Evolutionary conservation across 2,797 vertebrate genomes (phyloP).

Genomic region (Acanthornis magna): DNA sequence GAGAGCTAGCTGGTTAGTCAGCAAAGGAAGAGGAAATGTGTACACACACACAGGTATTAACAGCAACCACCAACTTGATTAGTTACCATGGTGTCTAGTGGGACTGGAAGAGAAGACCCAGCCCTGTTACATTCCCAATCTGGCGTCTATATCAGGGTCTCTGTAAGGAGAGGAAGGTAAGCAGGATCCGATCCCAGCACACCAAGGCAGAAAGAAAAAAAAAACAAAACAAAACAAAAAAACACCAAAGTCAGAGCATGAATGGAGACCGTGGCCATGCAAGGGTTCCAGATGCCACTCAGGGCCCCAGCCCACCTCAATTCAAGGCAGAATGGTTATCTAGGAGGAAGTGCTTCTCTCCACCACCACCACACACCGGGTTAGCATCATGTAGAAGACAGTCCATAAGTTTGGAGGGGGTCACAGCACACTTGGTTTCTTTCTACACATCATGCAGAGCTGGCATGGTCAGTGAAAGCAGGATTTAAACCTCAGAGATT

Average conservation of each 20-base stretch:
- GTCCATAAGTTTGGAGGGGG: background rate
- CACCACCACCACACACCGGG: background rate
- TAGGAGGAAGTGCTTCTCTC: conserved; percentile 23
- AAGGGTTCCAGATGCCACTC: conserved; percentile 18
- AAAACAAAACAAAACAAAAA: background rate
- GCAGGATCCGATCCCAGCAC: conserved; percentile 72
- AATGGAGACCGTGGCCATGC: conserved; percentile 66
- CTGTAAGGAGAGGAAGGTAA: conserved; percentile 74
- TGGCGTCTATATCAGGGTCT: conserved; percentile 76
- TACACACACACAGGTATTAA: conserved; percentile 59
- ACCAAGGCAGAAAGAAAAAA: conserved; percentile 62
- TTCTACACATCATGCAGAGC: conserved; percentile 42
- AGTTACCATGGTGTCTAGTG: conserved; percentile 80
- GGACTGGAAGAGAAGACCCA: conserved; percentile 73
- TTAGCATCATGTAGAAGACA: conserved; percentile 55
- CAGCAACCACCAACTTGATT: conserved; percentile 67
- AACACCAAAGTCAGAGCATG: conserved; percentile 59
- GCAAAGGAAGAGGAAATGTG: conserved; percentile 54
- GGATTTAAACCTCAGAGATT: conserved; percentile 10
- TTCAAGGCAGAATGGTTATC: conserved; percentile 46
- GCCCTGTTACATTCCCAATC: conserved; percentile 72
- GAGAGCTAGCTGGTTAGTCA: conserved; percentile 59
- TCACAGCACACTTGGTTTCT: conserved; percentile 1
- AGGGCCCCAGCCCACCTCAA: conserved; percentile 19
- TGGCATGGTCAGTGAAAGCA: conserved; percentile 44